phyloP scores from a whole-genome alignment of 2,888 invertebrate genomes.

The Biston betularia region DNA sequence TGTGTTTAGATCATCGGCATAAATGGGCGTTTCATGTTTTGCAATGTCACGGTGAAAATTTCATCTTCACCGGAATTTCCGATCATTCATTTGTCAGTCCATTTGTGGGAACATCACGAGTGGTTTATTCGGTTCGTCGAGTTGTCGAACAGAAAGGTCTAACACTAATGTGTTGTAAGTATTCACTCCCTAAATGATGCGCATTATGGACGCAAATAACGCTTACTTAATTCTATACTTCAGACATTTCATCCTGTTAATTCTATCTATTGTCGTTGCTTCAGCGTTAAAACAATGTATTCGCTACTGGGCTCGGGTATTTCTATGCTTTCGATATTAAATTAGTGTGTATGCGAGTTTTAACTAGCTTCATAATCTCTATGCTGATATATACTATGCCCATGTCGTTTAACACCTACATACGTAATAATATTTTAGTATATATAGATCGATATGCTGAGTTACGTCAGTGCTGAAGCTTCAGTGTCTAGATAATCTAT shows the following conservation, averaged over 20 bases:
- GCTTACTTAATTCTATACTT: constrained; percentile 79
- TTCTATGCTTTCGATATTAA: constrained; percentile 85
- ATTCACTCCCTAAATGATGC: constrained; percentile 77
- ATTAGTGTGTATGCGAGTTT: constrained; percentile 84
- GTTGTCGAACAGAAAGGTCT: constrained; percentile 65
- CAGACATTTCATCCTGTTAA: constrained; percentile 80
- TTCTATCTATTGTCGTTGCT: constrained; percentile 84
- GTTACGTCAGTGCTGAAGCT: constrained; percentile 81
- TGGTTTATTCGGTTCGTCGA: constrained; percentile 66
- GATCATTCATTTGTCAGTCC: constrained; percentile 74
- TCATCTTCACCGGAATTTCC: constrained; percentile 47
- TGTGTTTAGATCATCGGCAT: constrained; percentile 71
- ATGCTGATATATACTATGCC: constrained; percentile 83
- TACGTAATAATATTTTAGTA: constrained; percentile 79
- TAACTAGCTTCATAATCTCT: constrained; percentile 84
- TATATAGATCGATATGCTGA: constrained; percentile 82
- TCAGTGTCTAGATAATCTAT: constrained; percentile 85
- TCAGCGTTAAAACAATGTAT: constrained; percentile 83
- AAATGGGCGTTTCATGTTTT: constrained; percentile 50
- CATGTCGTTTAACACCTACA: constrained; percentile 81
- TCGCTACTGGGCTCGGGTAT: constrained; percentile 85
- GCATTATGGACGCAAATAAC: constrained; percentile 77
- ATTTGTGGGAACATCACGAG: constrained; percentile 69
- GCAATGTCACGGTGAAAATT: constrained; percentile 49
- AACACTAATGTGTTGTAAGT: constrained; percentile 83